Percentiles rank a stretch among this genome's conserved stretches.
These are phyloP conservation scores for Ernsta delagoae DNA, from an alignment of 2,888 invertebrate species.

Conservation along the genomic window DNA sequence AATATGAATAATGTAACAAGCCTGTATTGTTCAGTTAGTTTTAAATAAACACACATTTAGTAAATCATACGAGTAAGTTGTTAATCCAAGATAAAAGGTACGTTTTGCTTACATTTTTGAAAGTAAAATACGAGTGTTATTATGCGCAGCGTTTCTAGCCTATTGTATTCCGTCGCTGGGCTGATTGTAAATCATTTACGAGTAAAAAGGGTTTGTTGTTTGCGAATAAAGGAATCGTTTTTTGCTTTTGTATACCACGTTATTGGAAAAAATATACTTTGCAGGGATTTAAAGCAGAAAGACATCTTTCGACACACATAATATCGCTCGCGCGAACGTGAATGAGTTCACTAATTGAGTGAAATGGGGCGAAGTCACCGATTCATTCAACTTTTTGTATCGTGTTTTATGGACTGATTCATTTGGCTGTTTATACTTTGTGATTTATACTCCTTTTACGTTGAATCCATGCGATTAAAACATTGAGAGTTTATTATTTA, in stretches of 20 bases:
- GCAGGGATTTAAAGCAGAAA: background rate
- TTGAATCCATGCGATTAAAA: background rate
- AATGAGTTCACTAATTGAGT: slow-evolving; percentile 1
- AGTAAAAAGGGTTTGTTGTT: background rate
- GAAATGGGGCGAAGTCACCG: slow-evolving; percentile 7
- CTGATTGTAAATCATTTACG: background rate
- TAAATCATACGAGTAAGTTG: no score
- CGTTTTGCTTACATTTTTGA: background rate
- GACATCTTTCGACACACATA: background rate
- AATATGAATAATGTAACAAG: background rate
- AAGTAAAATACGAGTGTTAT: background rate
- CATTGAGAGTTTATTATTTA: background rate
- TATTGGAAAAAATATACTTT: background rate
- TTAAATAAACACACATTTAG: background rate
- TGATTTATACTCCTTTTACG: background rate
- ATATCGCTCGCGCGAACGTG: background rate
- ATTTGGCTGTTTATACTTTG: background rate
- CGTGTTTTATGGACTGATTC: background rate
- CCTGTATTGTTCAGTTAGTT: background rate
- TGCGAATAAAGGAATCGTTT: background rate
- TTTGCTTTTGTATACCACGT: background rate
- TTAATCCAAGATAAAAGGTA: background rate
- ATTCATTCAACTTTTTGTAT: slow-evolving; percentile 1
- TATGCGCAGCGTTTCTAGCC: background rate
- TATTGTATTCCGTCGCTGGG: background rate